phyloP scores from a whole-genome alignment of 2,888 invertebrate genomes.

The Diaprepes abbreviatus region DNA sequence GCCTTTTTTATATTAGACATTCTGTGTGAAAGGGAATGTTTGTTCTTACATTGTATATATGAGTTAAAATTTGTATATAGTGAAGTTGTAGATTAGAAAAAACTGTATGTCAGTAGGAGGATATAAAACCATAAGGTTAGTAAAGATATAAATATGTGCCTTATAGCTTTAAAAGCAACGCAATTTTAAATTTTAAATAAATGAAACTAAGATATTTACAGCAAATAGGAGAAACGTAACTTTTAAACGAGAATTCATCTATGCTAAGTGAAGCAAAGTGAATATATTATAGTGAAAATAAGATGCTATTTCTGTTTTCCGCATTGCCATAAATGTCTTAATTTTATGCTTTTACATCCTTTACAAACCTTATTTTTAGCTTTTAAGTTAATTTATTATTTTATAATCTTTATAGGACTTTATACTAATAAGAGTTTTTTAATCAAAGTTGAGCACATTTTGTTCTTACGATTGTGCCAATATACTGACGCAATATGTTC shows the following conservation, averaged over 20 bases:
- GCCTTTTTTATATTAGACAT: no score
- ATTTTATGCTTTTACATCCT: neutral
- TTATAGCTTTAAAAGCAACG: conserved; percentile 28
- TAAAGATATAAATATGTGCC: conserved; percentile 5
- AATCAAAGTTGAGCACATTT: conserved; percentile 5
- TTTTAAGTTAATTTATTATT: conserved; percentile 17
- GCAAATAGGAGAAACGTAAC: no score
- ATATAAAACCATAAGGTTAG: neutral
- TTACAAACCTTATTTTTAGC: neutral
- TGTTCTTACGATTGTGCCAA: conserved; percentile 5
- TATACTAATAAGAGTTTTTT: conserved; percentile 1
- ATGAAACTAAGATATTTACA: no score
- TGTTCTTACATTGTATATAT: neutral
- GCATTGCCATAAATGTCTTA: no score
- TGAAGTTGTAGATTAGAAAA: conserved; percentile 3
- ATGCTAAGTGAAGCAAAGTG: no score
- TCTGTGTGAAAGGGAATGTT: neutral
- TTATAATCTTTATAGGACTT: neutral
- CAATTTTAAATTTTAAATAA: neutral
- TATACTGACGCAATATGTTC: conserved; percentile 13
- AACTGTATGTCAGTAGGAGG: neutral
- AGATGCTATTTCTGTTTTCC: no score
- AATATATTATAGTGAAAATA: no score
- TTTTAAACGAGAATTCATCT: no score
- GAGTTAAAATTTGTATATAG: neutral